Percentiles rank a stretch among this genome's conserved stretches.
Evolutionary conservation across 2,888 invertebrate species (phyloP).

Genomic region (Rosalia funebris): DNA sequence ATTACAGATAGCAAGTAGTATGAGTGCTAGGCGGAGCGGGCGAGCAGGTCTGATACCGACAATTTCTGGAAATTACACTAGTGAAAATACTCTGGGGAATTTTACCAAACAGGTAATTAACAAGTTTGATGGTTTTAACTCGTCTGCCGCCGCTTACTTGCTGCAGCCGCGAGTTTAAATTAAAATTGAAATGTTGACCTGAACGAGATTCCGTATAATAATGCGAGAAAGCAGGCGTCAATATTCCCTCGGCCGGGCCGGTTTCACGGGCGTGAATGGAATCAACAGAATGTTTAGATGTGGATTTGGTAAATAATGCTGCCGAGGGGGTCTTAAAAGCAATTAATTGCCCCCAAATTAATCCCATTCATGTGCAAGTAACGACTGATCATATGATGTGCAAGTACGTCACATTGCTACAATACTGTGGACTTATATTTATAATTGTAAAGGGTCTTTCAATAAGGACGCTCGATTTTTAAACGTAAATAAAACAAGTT

Average conservation of each 20-base stretch:
- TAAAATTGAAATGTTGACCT: constrained; percentile 62
- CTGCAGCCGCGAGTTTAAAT: constrained; percentile 45
- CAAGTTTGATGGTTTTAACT: constrained; percentile 65
- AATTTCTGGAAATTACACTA: constrained; percentile 63
- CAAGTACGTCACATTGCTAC: too few species aligned
- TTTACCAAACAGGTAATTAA: constrained; percentile 65
- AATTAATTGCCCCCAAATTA: too few species aligned
- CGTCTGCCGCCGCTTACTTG: constrained; percentile 51
- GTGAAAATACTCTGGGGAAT: constrained; percentile 63
- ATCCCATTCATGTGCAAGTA: too few species aligned
- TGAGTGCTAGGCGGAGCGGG: constrained; percentile 34
- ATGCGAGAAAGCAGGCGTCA: constrained; percentile 34
- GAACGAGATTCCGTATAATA: constrained; percentile 35
- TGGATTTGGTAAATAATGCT: too few species aligned
- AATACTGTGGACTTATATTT: too few species aligned
- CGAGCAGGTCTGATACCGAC: constrained; percentile 61
- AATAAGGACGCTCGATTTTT: too few species aligned
- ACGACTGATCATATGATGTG: too few species aligned
- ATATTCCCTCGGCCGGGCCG: constrained; percentile 34
- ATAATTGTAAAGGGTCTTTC: too few species aligned
- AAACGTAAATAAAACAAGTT: too few species aligned
- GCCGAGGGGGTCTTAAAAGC: too few species aligned
- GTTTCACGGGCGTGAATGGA: too few species aligned
- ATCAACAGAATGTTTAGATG: too few species aligned
- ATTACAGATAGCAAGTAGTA: constrained; percentile 56